Percentiles rank a stretch among this genome's conserved stretches.
These are phyloP conservation scores for Motacilla tschutschensis DNA, from an alignment of 2,113 vertebrate species.

Conservation along the genomic window DNA sequence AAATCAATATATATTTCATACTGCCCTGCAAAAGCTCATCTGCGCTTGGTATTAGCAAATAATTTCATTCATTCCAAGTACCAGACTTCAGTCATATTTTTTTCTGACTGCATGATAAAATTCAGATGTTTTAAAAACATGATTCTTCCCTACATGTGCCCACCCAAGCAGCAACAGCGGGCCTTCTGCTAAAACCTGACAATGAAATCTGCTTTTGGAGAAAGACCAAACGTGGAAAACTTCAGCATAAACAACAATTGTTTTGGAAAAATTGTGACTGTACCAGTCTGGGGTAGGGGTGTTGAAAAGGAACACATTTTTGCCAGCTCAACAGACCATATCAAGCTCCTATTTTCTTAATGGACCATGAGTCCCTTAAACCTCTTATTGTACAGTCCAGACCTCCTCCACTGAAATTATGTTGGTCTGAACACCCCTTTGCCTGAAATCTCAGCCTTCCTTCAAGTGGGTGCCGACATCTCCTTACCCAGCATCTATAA, in stretches of 20 bases:
- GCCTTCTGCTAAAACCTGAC: constrained; percentile 37
- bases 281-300: not conserved
- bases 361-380: not conserved
- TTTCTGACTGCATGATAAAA: constrained; percentile 1
- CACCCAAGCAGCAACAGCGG: constrained; percentile 35
- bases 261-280: constrained; percentile 1
- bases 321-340: not conserved
- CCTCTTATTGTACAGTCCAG: not conserved
- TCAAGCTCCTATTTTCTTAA: not conserved
- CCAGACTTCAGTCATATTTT: not conserved
- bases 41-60: not conserved
- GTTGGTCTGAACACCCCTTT: not conserved
- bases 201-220: constrained; percentile 7
- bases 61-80: not conserved
- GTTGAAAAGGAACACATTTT: not conserved
- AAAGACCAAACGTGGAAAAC: not conserved
- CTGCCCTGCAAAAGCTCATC: not conserved
- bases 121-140: constrained; percentile 28
- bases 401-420: not conserved
- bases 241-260: not conserved
- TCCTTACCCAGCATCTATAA: not conserved
- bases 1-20: not conserved
- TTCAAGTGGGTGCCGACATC: not conserved
- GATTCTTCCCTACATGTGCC: not conserved
- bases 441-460: not conserved